Base-by-base conservation (phyloP, 2,888 invertebrate genomes). In the Drosophila paramelanica region DNA sequence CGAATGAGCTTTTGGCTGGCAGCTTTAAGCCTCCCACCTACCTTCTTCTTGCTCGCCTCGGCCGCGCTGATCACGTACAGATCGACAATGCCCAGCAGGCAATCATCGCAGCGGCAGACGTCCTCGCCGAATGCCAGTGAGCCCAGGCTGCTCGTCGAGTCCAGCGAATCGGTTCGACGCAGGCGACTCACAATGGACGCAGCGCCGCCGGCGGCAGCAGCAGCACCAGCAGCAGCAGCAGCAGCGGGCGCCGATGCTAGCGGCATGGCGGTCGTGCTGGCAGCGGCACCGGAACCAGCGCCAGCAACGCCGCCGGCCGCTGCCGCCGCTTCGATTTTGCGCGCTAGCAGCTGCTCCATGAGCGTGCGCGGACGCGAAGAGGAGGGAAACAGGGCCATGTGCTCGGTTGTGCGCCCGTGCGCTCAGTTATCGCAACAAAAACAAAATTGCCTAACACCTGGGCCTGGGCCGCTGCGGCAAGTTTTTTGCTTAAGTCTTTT, bases 61-160 rank as follows among this genome's bases (percentile, higher is more conserved):
- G 93, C 92, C 72, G 91, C 92, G 78, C 94, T 94, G 49, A 92
- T 92, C 55, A 94, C 94, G 90, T 96, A 96, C 78, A 95, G 94
- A 93, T 97, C 97, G 77, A 95, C 96, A 76, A 97, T 97, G 5
- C 96, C 97, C 77, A 97, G 93, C 69, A 97, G 93, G 85, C 97
- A 97, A 92, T 97, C 97, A 90, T 97, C 97, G 91, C 97, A 97
- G 70, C 95, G 94, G 92, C 97, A 97, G 77, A 96, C 95, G 89
- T 96, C 96, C 91, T 95, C 95, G 50, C 92, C 91, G 43, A 92
- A 88, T 6, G 95, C 93, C 73, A 94, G 86, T 7, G 96, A 96
- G 64, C 95, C 94, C 61, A 96, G 96, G 91, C 96, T 95, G 90
- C 96, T 95, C 80, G 94, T 94, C 75, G 95, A 95, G 90, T 96